Conservation (phyloP, 2,888 invertebrate species). For the Apoderus coryli region DNA sequence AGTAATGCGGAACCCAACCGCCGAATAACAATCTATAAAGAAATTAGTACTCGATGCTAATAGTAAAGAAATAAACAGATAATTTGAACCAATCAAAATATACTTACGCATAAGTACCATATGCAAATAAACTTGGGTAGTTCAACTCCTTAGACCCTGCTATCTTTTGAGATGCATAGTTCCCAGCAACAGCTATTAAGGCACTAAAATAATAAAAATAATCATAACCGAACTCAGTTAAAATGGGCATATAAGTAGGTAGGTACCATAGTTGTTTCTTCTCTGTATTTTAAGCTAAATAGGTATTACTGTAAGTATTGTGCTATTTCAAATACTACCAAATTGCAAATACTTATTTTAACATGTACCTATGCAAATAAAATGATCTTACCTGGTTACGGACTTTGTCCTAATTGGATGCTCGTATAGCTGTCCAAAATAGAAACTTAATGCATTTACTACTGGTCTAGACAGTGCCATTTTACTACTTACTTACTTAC, state of each 20-base stretch:
- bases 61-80: no score
- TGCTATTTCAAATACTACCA: no score
- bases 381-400: slow-evolving; percentile 51
- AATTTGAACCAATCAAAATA: no score
- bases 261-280: no score
- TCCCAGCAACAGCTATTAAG: slow-evolving; percentile 55
- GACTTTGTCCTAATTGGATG: slow-evolving; percentile 68
- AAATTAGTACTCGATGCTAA: no score
- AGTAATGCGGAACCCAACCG: slow-evolving; percentile 65
- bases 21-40: no score
- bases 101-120: slow-evolving; percentile 59
- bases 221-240: no score
- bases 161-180: slow-evolving; percentile 58
- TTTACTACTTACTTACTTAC: no score
- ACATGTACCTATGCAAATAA: not conserved
- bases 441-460: slow-evolving; percentile 50
- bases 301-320: no score
- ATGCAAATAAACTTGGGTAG: slow-evolving; percentile 54
- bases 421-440: slow-evolving; percentile 60
- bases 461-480: slow-evolving; percentile 62
- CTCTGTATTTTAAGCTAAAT: no score
- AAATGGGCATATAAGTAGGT: no score
- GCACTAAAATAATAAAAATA: slow-evolving; percentile 39
- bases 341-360: slow-evolving; percentile 6
- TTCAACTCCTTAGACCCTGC: slow-evolving; percentile 46